Evolutionary conservation across 2,888 invertebrate genomes (phyloP), one percentile per base, ranked within the genome.

Genomic region (Petrolisthes manimaculis): DNA sequence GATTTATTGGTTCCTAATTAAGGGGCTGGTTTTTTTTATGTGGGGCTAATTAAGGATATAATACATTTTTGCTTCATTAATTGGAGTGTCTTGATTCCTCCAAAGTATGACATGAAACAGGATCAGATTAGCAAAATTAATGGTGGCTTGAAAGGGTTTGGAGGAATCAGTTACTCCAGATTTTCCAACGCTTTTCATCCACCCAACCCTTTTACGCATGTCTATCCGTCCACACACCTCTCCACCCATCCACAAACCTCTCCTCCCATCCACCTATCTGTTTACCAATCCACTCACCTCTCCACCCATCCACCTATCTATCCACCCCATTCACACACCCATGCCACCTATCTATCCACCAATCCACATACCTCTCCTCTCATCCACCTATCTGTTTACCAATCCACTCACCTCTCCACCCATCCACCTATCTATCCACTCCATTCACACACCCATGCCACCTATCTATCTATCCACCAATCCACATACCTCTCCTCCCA

Each of bases 371-470:
- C 24, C 54, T 55, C 56, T 55, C 54, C 61, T 21, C 61, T 9
- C 61, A 80, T 55, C n/a, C 61, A 80, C 61, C 54, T 56, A 80
- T 24, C 37, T 2, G 24, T 56, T 21, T 56, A 80, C 56, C 54
- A 56, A 80, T 56, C 54, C 80, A 80, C 80, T 55, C 80, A 80
- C 55, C 54, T 56, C 54, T 56, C 54, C 80, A 80, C 56, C 54
- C 56, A 54, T 6, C 54, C 56, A 56, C 4, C 5, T 0, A 80
- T 1, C 9, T 75, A 0, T 21, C n/a, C 24, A 3, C 67, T 8
- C 74, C n/a, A 21, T 24, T 2, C 14, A 8, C 21, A 74, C 6
- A 21, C 5, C 74, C 21, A 74, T n/a, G 21, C 74, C 21, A 74
- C 74, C n/a, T 14, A 14, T 6, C 24, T 9, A 18, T 74, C 24